These are phyloP conservation scores for Andrena haemorrhoa DNA, from an alignment of 2,888 invertebrate genomes.

Conservation along the genomic window DNA sequence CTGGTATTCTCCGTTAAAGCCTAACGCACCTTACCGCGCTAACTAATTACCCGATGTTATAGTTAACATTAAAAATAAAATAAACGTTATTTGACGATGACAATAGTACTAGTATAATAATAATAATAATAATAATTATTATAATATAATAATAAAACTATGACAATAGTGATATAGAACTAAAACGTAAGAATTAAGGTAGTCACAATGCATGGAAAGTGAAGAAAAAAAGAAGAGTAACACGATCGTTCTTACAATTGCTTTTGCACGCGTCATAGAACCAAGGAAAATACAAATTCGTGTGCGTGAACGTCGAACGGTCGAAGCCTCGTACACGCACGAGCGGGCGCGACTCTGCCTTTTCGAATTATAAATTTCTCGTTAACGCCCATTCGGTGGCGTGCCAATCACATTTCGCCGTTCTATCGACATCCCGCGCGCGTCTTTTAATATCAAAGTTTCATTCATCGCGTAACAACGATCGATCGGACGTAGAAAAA, in stretches of 20 bases:
- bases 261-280: conserved; percentile 50
- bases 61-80: conserved; percentile 79
- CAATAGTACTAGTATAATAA: conserved; percentile 72
- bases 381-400: conserved; percentile 11
- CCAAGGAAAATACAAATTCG: conserved; percentile 17
- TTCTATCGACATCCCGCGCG: conserved; percentile 12
- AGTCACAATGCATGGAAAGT: conserved; percentile 75
- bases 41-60: conserved; percentile 81
- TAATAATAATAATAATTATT: conserved; percentile 68
- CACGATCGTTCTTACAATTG: conserved; percentile 55
- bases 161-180: conserved; percentile 74
- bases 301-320: no score
- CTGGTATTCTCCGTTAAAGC: conserved; percentile 71
- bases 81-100: conserved; percentile 76
- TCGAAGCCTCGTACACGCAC: background rate
- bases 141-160: conserved; percentile 70
- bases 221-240: conserved; percentile 71
- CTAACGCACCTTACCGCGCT: conserved; percentile 75
- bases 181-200: conserved; percentile 76
- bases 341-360: conserved; percentile 7
- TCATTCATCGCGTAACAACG: conserved; percentile 16
- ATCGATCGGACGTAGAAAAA: conserved; percentile 45
- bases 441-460: conserved; percentile 43
- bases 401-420: conserved; percentile 19
- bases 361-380: conserved; percentile 18